Percentiles rank a stretch among this genome's conserved stretches.
Conservation (phyloP, 2,113 vertebrate species). For the Cyprinodon variegatus region DNA sequence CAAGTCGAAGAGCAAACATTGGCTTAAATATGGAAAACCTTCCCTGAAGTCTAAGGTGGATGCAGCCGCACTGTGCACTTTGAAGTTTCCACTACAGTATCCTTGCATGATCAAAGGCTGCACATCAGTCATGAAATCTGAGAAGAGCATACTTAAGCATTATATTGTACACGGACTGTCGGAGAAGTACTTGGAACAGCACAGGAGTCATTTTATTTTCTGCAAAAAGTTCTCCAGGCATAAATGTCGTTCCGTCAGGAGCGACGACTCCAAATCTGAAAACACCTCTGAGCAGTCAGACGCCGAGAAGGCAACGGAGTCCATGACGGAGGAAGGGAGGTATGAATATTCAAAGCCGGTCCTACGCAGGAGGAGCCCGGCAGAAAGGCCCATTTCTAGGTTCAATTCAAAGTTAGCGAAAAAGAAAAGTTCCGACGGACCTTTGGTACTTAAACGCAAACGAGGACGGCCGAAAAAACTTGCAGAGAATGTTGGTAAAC, state of each 20-base stretch:
- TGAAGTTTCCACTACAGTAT: slow-evolving; percentile 88
- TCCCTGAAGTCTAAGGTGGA: slow-evolving; percentile 88
- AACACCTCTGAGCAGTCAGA: slow-evolving; percentile 75
- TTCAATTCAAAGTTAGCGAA: slow-evolving; percentile 67
- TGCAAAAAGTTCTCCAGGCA: slow-evolving; percentile 84
- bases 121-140: slow-evolving; percentile 90
- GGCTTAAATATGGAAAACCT: slow-evolving; percentile 80
- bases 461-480: slow-evolving; percentile 82
- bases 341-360: slow-evolving; percentile 66
- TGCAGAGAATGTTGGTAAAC: slow-evolving; percentile 57
- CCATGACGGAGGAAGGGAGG: slow-evolving; percentile 70
- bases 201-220: slow-evolving; percentile 90
- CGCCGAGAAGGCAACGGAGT: slow-evolving; percentile 49
- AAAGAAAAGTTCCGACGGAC: slow-evolving; percentile 61
- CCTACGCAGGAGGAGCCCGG: slow-evolving; percentile 61
- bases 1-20: slow-evolving; percentile 64
- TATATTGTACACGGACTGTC: slow-evolving; percentile 94
- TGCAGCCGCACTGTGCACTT: slow-evolving; percentile 89
- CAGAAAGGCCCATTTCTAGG: slow-evolving; percentile 27
- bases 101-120: slow-evolving; percentile 98
- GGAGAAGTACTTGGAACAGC: slow-evolving; percentile 90
- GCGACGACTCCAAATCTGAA: slow-evolving; percentile 77
- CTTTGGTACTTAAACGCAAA: slow-evolving; percentile 81
- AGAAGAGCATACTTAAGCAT: slow-evolving; percentile 91
- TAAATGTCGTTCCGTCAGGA: slow-evolving; percentile 77